Evolutionary conservation across 2,888 invertebrate species (phyloP).

Genomic region (Diaphora mendica): DNA sequence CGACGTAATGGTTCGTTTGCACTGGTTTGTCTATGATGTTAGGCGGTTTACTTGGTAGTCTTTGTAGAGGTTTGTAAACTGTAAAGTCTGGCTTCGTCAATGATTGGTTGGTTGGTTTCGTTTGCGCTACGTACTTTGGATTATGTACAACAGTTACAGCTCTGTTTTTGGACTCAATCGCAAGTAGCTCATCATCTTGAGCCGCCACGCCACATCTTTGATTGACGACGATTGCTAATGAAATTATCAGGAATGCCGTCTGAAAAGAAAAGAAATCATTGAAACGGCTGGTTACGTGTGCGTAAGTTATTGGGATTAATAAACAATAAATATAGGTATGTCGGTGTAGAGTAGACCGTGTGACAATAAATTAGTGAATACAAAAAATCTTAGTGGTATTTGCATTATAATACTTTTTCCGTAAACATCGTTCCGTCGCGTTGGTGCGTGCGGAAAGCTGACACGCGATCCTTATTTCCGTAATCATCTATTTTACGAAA

Average conservation of each 20-base stretch:
- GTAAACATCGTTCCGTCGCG: conserved; percentile 7
- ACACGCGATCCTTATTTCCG: conserved; percentile 53
- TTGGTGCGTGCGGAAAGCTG: conserved; percentile 39
- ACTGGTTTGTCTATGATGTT: conserved; percentile 63
- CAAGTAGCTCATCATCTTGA: conserved; percentile 74
- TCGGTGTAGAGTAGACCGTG: not conserved
- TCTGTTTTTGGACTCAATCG: conserved; percentile 73
- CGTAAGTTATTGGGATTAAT: not conserved
- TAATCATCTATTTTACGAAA: conserved; percentile 41
- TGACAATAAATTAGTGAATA: conserved; percentile 33
- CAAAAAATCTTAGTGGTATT: conserved; percentile 28
- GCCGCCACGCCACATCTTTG: conserved; percentile 72
- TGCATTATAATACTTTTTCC: conserved; percentile 34
- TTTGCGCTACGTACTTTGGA: conserved; percentile 68
- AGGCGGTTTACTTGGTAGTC: conserved; percentile 75
- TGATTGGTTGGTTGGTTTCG: conserved; percentile 44
- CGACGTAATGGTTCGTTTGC: conserved; percentile 59
- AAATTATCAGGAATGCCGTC: conserved; percentile 82
- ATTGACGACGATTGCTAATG: conserved; percentile 81
- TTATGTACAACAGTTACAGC: conserved; percentile 69
- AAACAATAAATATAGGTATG: not conserved
- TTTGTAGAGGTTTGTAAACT: conserved; percentile 62
- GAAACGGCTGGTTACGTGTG: not conserved
- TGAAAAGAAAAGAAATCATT: conserved; percentile 52
- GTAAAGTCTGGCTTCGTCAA: conserved; percentile 54